Evolutionary conservation across 1,140 invertebrate genomes (phyloP), one percentile per base, ranked within the genome.

Genomic region (Hirudo medicinalis): DNA sequence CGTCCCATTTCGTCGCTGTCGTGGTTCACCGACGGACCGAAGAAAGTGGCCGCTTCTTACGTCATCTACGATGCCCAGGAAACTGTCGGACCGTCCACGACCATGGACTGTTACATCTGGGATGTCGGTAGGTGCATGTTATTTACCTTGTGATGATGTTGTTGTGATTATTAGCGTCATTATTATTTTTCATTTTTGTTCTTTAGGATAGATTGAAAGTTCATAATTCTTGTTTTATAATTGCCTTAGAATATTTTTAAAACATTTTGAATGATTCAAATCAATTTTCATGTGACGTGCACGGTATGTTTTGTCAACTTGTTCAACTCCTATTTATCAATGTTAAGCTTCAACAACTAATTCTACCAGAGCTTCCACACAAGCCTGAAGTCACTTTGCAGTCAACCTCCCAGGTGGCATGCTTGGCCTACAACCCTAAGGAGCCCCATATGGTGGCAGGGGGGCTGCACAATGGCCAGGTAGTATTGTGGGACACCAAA

Each of bases 391-490:
- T 90, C 55, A 86, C 86, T 8, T 81, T 96, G 57, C 88, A 89
- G 76, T 80, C 82, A 66, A 78, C 80, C n/a, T 88, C 88, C 60
- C 88, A 90, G 0, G 85, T 92, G 36, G 85, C 92, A 6, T 91
- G 90, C 74, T 82, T 93, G n/a, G 91, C 94, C 79, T 97, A 92
- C 78, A 93, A 93, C 82, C 89, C 90, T 19, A 92, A 94, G 79
- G 93, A 97, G 81, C 87, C 87, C 5, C 89, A 94, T 76, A 87
- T 87, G 67, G 79, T 97, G 27, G 87, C 91, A 13, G 91, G 92
- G 76, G 93, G 92, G 40, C 87, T 92, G 80, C 87, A 88, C 77
- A 91, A 91, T 80, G 94, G 93, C 27, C 91, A 92, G 83, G 88
- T 84, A 17, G 73, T 78, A 9, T 80, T 80, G 67, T 83, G 81